Base-by-base conservation (phyloP, 2,888 invertebrate genomes). In the Sminthurinus aureus region DNA sequence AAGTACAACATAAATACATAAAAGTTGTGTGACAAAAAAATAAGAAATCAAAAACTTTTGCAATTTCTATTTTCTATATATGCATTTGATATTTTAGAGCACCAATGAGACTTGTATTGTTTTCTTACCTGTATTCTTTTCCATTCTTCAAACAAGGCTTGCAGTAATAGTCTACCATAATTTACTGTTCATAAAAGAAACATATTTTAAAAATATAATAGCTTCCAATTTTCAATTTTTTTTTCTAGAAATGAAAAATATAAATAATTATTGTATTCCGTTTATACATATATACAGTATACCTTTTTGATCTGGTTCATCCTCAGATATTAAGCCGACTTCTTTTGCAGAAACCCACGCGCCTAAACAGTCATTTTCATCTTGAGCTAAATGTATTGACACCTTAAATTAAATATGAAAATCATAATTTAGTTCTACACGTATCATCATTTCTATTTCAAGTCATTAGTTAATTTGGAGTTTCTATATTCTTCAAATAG, bases 301-400 rank as follows among this genome's bases (percentile, higher is more conserved):
- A 93, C 93, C 93, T 93, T 92, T 97, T 87, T 95, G 95, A 90
- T 97, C 97, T 81, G 92, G 91, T 58, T 91, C 91, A 91, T 93
- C 89, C 91, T 93, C 89, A 73, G 92, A 93, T 0, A 95, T 94
- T 88, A 99, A 92, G 0, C 97, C 98, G 38, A 97, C 96, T 90
- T 99, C 99, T 90, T 95, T 95, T 0, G 98, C 96, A 79, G 98
- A 98, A 4, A 99, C 97, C 99, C 99, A 99, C 0, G 99, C 98
- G 66, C 98, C 95, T 89, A 99, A 95, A 90, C 98, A 99, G 90
- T 99, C 99, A 0, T 96, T 96, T 91, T 99, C 99, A 90, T 99
- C 99, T 90, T 96, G 96, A 0, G 96, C 96, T 89, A 99, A 92
- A 90, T 99, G 98, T 90, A 99, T 97, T 12, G 98, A 98, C 89